Evolutionary conservation across 2,888 invertebrate genomes (phyloP), one percentile per base, ranked within the genome.

Genomic region (Eristalis arbustorum): DNA sequence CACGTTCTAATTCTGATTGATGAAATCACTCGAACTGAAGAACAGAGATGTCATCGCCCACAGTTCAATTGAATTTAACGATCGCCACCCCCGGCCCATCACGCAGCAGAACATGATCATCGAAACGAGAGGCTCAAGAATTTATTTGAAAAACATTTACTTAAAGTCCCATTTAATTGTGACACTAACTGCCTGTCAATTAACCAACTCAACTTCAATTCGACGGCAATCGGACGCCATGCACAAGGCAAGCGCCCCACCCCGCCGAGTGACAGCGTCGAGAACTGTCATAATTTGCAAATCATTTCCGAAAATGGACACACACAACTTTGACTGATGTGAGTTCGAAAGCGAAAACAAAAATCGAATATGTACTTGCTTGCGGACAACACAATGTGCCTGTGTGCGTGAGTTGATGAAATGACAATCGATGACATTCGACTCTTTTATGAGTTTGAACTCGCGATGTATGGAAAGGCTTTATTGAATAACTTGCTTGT

Each of bases 61-160:
- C 74, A 64, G 78, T 69, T 76, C 78, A 83, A 78, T 83, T 78
- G 40, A 83, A 83, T 62, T 83, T 83, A 73, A 78, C 73, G 78
- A 83, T 78, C 49, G 18, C 49, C 31, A 34, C 56, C 57, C 22
- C 25, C 25, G 8, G 23, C 40, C n/a, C 4, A 10, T 18, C 34
- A 57, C 40, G 40, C 28, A 57, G 62, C 68, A 25, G 37, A 34
- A 18, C 18, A 49, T n/a, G 49, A 49, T 49, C 49, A 6, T 18
- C 42, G 42, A 42, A 42, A 5, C 42, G 56, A 23, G 68, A 76
- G 59, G 37, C 68, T 40, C 22, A 57, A 67, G 34, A 82, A 77
- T 82, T 83, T 83, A 78, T 83, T 73, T 23, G 74, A 11, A 73
- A 68, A 78, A 67, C 78, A 78, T 83, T 83, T 68, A 74, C 73